phyloP scores from a whole-genome alignment of 2,888 invertebrate species.

The Quadroppia sp. region DNA sequence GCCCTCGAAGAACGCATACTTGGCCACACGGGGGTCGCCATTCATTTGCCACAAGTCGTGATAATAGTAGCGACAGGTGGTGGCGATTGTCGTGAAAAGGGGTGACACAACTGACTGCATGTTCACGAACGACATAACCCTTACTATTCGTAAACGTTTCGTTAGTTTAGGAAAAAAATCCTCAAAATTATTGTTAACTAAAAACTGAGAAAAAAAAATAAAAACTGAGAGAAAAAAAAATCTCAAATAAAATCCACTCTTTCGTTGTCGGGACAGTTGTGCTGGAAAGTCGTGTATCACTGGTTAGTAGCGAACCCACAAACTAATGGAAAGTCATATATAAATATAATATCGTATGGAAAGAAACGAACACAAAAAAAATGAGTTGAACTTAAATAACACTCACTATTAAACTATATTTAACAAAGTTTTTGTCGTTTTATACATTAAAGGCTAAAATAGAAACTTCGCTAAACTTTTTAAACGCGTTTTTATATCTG shows the following conservation, averaged over 20 bases:
- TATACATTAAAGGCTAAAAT: not conserved
- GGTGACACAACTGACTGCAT: slow-evolving; percentile 32
- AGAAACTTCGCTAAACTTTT: not conserved
- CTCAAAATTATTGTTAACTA: not conserved
- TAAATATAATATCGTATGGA: too few relatives aligned
- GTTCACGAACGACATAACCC: slow-evolving; percentile 34
- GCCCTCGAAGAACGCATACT: slow-evolving; percentile 40
- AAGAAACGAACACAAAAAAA: too few relatives aligned
- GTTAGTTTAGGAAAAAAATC: not conserved
- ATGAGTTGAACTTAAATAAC: slow-evolving; percentile 18
- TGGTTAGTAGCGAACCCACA: not conserved
- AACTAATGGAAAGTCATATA: slow-evolving; percentile 1
- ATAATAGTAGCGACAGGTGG: slow-evolving; percentile 20
- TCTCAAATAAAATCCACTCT: too few relatives aligned
- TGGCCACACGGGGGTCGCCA: slow-evolving; percentile 38
- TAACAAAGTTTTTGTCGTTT: not conserved
- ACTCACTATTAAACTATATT: not conserved
- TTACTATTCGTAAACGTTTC: too few relatives aligned
- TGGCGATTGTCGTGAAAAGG: not conserved
- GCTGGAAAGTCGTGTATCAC: too few relatives aligned
- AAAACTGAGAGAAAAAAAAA: too few relatives aligned
- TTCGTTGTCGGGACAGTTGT: too few relatives aligned
- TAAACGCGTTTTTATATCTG: slow-evolving; percentile 15
- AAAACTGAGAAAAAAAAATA: not conserved
- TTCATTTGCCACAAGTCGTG: slow-evolving; percentile 40